Base-by-base conservation (phyloP, 92 coral and sea anemone species). In the Virgularia gustaviana region DNA sequence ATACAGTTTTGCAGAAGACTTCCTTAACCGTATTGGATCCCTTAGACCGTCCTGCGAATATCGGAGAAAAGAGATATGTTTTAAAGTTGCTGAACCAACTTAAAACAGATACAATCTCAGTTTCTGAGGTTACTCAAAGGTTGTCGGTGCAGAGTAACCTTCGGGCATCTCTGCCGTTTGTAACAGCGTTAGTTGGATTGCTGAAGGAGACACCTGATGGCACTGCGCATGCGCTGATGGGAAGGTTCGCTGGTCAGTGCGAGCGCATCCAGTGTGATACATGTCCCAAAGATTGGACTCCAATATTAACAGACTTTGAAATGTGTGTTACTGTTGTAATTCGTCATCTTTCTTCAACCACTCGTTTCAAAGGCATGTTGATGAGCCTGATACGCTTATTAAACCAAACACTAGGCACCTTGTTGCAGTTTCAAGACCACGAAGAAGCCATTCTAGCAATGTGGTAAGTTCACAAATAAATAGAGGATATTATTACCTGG, bases 221-320 rank as follows among this genome's bases (percentile, higher is more conserved):
- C 35, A 72, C 36, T 22, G 45, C 29, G 24, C 44, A 33, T 47
- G 66, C 34, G 45, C 41, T 35, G 2, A 32, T 53, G 31, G 29
- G 49, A 37, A 55, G 45, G 59, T 79, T 25, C 60, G 57, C 62
- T 13, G 72, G 65, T 16, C 49, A 63, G 33, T 49, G 33, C 73
- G 38, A 66, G 19, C 27, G 32, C 33, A 12, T n/a, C 7, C 5
- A 16, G 27, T 58, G 36, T 25, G n/a, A 24, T 2, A 31, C 47
- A 3, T 8, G 58, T 22, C 3, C 15, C 7, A 47, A 15, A 47
- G 58, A 3, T 36, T 89, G 88, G 86, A 56, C 71, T 37, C 81
- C 90, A 43, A 73, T 85, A 57, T 44, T 65, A 45, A 70, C 95
- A 20, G 67, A 37, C 25, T 90, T 90, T 65, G 97, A 90, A 72